phyloP scores from a whole-genome alignment of 1,140 invertebrate genomes.

The Magallana gigas region DNA sequence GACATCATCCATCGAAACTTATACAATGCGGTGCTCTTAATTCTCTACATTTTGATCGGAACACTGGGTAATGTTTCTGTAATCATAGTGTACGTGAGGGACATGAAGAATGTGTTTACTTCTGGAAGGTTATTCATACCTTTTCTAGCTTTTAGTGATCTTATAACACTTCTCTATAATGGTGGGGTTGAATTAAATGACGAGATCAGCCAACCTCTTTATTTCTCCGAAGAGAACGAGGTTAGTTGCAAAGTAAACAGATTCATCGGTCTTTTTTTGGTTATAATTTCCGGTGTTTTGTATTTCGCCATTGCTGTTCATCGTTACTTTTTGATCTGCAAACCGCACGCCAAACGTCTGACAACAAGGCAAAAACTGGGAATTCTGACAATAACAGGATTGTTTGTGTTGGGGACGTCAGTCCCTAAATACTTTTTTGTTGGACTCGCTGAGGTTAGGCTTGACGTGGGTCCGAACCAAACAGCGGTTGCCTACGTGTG shows the following conservation, averaged over 20 bases:
- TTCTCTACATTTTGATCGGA: background rate
- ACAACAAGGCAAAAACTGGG: background rate
- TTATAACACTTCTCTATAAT: background rate
- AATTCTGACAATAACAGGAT: background rate
- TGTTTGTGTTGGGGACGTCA: background rate
- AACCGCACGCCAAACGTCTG: background rate
- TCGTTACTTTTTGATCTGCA: background rate
- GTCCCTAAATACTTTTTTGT: background rate
- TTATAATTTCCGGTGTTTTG: background rate
- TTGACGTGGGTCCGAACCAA: background rate
- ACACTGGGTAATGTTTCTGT: background rate
- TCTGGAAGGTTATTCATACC: background rate
- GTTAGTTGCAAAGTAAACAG: background rate
- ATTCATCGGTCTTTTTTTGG: background rate
- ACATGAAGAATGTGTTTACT: conserved; percentile 15
- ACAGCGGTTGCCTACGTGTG: background rate
- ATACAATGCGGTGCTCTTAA: background rate
- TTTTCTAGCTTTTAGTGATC: background rate
- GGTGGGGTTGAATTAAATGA: background rate
- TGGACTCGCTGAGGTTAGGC: background rate
- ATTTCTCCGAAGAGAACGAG: background rate
- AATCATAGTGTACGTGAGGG: background rate
- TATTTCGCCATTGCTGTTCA: background rate
- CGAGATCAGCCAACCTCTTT: background rate
- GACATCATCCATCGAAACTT: background rate